Evolutionary conservation across 2,113 vertebrate species (phyloP).

Genomic region (Bubo scandiacus): DNA sequence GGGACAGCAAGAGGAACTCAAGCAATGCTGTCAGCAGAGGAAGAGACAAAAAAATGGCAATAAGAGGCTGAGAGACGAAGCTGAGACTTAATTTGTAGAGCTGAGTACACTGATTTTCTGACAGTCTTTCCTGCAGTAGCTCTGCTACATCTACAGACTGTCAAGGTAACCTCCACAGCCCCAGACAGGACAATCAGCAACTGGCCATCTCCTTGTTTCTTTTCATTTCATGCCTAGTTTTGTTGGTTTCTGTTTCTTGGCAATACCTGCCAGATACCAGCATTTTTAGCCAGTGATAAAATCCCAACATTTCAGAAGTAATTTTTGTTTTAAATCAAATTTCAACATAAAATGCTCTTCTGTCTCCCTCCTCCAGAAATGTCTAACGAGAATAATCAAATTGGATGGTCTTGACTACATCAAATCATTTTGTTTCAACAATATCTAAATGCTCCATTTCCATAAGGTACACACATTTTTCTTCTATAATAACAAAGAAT

Average conservation of each 20-base stretch:
- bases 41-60: neutral
- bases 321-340: neutral
- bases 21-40: neutral
- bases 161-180: neutral
- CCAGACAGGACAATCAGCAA: neutral
- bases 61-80: neutral
- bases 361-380: neutral
- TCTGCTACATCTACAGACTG: neutral
- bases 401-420: neutral
- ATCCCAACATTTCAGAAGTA: neutral
- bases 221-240: neutral
- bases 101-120: neutral
- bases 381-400: neutral
- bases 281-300: neutral
- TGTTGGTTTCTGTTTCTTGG: neutral
- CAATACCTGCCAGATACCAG: neutral
- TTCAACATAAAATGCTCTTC: neutral
- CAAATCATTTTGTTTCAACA: neutral
- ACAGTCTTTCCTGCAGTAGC: neutral
- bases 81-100: neutral
- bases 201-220: neutral
- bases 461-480: neutral
- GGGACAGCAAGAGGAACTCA: neutral
- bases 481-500: neutral
- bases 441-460: neutral